Percentiles rank a stretch among this genome's conserved stretches.
Conservation (phyloP, 2,113 vertebrate genomes). For the Anhinga anhinga region DNA sequence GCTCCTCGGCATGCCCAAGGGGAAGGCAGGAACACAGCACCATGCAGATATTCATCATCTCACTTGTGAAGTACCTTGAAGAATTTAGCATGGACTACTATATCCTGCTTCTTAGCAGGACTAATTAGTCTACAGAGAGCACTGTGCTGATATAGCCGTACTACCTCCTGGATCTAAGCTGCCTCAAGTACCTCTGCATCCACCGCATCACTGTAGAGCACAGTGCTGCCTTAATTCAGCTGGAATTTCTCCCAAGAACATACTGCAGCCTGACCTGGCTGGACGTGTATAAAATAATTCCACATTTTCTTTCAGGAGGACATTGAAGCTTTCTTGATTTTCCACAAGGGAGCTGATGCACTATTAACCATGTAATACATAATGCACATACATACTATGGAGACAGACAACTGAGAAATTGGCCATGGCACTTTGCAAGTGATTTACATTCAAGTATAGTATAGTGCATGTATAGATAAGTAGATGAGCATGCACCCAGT, state of each 20-base stretch:
- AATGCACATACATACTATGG: neutral
- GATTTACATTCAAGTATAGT: constrained; percentile 60
- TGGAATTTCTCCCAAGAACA: neutral
- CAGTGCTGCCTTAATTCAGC: neutral
- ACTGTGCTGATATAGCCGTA: neutral
- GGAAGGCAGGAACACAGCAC: neutral
- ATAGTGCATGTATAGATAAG: constrained; percentile 8
- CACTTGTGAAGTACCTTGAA: neutral
- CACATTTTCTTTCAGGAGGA: neutral
- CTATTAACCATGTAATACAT: constrained; percentile 23
- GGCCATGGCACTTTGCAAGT: neutral
- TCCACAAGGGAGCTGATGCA: neutral
- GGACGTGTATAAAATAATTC: constrained; percentile 27
- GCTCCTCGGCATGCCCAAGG: neutral
- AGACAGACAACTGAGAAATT: constrained; percentile 6
- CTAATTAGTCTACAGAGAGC: constrained; percentile 36
- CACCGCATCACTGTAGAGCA: rapidly evolving
- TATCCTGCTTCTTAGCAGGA: neutral
- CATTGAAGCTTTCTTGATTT: neutral
- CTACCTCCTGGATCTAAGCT: neutral
- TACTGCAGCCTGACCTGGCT: neutral
- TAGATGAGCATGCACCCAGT: neutral
- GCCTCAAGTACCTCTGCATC: neutral
- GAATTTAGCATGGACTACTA: neutral
- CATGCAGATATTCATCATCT: neutral